phyloP scores from a whole-genome alignment of 2,113 vertebrate species.

The Strix aluco region DNA sequence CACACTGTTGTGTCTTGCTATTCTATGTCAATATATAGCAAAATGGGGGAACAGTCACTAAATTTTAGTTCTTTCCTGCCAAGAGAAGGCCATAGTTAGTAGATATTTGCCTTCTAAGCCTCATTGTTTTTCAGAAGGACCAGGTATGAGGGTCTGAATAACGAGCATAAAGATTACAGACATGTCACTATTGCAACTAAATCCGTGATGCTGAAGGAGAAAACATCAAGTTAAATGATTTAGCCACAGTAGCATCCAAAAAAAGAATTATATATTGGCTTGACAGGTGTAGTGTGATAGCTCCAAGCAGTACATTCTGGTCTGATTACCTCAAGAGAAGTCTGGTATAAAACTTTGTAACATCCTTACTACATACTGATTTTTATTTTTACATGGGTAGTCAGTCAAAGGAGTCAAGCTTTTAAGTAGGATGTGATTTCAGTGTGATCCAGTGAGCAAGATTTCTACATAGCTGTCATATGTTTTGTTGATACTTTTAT shows the following conservation, averaged over 20 bases:
- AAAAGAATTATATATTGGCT: not conserved
- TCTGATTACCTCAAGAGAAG: not conserved
- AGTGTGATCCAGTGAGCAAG: not conserved
- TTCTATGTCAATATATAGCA: not conserved
- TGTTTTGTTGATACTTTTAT: not conserved
- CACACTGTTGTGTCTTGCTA: not conserved
- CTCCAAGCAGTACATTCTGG: not conserved
- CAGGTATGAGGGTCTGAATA: not conserved
- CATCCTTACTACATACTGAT: not conserved
- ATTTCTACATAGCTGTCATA: not conserved
- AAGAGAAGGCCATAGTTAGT: not conserved
- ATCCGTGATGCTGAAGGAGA: not conserved
- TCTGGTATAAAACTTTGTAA: not conserved
- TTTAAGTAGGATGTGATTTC: not conserved
- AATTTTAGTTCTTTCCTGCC: not conserved
- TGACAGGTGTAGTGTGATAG: not conserved
- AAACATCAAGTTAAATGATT: not conserved
- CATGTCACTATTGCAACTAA: not conserved
- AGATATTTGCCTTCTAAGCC: not conserved
- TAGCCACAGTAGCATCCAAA: not conserved
- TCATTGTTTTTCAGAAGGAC: not conserved
- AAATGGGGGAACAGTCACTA: not conserved
- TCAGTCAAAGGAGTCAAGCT: not conserved
- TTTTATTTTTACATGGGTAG: not conserved
- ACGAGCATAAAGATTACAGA: not conserved